A percentile compares a stretch with the other conserved stretches of the same genome.
Evolutionary conservation across 2,113 vertebrate species (phyloP).

Genomic region (Pygathrix nemaeus): DNA sequence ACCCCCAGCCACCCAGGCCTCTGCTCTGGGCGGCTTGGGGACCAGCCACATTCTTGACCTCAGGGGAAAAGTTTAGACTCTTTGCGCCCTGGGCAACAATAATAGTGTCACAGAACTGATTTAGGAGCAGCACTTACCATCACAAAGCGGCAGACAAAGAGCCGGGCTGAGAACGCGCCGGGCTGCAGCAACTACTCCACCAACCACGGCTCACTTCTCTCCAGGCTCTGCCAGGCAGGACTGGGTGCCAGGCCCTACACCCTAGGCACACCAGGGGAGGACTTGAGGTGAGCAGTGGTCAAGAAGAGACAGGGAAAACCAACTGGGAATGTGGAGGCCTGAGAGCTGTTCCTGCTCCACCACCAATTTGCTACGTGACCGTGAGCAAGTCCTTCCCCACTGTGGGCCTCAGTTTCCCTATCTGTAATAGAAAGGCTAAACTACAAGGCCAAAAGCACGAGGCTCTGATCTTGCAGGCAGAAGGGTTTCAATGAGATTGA

Average conservation of each 20-base stretch:
- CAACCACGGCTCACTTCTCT: neutral
- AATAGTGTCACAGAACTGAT: constrained; percentile 87
- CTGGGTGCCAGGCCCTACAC: neutral
- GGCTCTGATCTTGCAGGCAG: neutral
- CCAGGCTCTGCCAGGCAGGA: neutral
- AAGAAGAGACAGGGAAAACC: neutral
- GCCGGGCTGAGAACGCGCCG: constrained; percentile 79
- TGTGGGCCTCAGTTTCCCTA: constrained; percentile 47
- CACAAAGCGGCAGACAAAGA: constrained; percentile 87
- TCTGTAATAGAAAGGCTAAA: neutral
- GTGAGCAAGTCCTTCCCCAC: neutral
- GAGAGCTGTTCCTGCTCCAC: neutral
- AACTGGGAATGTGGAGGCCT: neutral
- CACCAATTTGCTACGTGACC: neutral
- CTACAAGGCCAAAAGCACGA: neutral
- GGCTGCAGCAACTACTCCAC: neutral
- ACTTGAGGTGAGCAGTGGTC: neutral
- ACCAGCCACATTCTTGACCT: constrained; percentile 89
- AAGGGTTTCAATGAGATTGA: neutral
- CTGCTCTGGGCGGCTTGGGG: constrained; percentile 80
- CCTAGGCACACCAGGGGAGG: neutral
- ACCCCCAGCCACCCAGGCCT: constrained; percentile 83
- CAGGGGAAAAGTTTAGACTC: constrained; percentile 85
- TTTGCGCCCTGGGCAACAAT: constrained; percentile 85
- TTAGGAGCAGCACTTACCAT: constrained; percentile 87